Conservation (phyloP, 2,888 invertebrate species). For the Acanthacorydalis orientalis region DNA sequence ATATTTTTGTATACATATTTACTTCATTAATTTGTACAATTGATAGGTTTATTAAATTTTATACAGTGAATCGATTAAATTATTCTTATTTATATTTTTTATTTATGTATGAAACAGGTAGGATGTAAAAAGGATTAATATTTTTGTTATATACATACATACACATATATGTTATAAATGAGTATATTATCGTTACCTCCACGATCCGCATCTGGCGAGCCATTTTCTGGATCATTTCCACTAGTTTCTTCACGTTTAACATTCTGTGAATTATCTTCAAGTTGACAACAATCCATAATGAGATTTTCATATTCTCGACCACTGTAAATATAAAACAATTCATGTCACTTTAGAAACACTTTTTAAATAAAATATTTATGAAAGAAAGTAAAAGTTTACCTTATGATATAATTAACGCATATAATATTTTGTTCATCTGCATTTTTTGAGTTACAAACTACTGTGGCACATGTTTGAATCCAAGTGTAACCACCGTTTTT, state of each 20-base stretch:
- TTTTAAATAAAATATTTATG: neutral
- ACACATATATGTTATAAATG: neutral
- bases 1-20: neutral
- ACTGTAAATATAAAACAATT: slow-evolving; percentile 31
- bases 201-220: slow-evolving; percentile 72
- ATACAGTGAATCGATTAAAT: too few species aligned
- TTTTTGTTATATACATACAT: too few species aligned
- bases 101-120: too few species aligned
- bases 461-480: slow-evolving; percentile 94
- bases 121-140: too few species aligned
- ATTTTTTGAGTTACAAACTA: slow-evolving; percentile 88
- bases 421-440: slow-evolving; percentile 95
- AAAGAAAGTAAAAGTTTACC: slow-evolving; percentile 38
- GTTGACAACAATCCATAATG: slow-evolving; percentile 86
- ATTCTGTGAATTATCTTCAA: slow-evolving; percentile 65
- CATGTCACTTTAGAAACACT: neutral
- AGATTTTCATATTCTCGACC: slow-evolving; percentile 78
- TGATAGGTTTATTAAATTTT: too few species aligned
- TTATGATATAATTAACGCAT: slow-evolving; percentile 92
- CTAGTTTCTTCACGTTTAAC: slow-evolving; percentile 67
- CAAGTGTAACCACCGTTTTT: slow-evolving; percentile 92
- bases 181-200: slow-evolving; percentile 28
- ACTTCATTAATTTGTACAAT: neutral
- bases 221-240: slow-evolving; percentile 69
- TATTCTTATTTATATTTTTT: too few species aligned